Percentiles rank a stretch among this genome's conserved stretches.
Conservation (phyloP, 2,113 vertebrate species). For the Micromys minutus region DNA sequence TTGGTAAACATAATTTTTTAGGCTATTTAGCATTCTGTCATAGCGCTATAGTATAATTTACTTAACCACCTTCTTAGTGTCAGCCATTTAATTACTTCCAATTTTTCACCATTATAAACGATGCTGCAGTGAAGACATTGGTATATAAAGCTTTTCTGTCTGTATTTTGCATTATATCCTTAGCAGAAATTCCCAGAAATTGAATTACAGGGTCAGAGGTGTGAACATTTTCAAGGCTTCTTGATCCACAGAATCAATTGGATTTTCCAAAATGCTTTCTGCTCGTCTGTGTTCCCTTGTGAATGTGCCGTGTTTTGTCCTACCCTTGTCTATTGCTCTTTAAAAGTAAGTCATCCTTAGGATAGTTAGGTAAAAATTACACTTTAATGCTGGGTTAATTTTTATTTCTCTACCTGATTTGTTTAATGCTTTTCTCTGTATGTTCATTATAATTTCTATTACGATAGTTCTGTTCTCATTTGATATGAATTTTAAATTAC, state of each 20-base stretch:
- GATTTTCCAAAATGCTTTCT: slow-evolving; percentile 41
- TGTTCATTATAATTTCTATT: neutral
- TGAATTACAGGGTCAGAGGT: slow-evolving; percentile 68
- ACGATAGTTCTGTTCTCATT: neutral
- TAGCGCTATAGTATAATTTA: slow-evolving; percentile 70
- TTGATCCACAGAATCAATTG: slow-evolving; percentile 42
- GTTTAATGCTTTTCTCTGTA: neutral
- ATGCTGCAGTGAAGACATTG: slow-evolving; percentile 50
- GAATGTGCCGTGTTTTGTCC: neutral
- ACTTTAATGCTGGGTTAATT: neutral
- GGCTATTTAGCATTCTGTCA: slow-evolving; percentile 73
- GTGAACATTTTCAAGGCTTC: slow-evolving; percentile 53
- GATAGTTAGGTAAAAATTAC: slow-evolving; percentile 13
- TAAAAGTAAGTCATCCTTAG: neutral
- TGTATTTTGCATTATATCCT: slow-evolving; percentile 64
- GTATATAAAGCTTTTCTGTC: slow-evolving; percentile 60
- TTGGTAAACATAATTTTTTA: slow-evolving; percentile 72
- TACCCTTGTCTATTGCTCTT: neutral
- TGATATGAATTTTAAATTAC: neutral
- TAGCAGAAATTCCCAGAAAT: slow-evolving; percentile 68
- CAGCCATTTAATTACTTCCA: slow-evolving; percentile 73
- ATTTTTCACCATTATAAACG: slow-evolving; percentile 78
- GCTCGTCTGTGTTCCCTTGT: slow-evolving; percentile 30
- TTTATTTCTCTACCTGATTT: neutral
- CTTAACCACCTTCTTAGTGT: slow-evolving; percentile 76